These are phyloP conservation scores for Cyanocitta stelleri DNA, from an alignment of 2,113 vertebrate species.

Conservation along the genomic window DNA sequence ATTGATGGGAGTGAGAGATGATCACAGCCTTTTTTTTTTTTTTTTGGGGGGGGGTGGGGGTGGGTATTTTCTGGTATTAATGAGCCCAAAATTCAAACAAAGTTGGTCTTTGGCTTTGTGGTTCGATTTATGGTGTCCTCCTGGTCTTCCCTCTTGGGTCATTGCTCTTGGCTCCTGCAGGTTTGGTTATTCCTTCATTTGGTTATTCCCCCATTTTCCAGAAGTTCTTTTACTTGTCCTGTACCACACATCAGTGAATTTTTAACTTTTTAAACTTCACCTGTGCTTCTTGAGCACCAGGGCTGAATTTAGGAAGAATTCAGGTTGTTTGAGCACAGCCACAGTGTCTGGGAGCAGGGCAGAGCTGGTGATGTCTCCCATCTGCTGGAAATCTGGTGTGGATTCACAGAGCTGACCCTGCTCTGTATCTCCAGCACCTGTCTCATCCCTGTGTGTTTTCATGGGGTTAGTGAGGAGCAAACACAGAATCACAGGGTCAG, in stretches of 20 bases:
- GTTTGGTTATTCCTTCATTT: background rate
- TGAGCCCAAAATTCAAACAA: background rate
- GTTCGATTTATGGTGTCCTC: background rate
- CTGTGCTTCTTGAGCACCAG: background rate
- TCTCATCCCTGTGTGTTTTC: background rate
- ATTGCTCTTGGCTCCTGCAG: background rate
- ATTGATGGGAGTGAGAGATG: background rate
- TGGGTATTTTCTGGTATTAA: background rate
- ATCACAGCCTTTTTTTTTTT: background rate
- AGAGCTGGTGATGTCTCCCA: background rate
- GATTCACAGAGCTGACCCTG: background rate
- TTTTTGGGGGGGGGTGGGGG: too few relatives aligned
- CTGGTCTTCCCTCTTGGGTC: background rate
- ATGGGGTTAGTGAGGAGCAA: background rate
- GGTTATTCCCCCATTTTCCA: background rate
- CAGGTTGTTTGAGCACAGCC: background rate
- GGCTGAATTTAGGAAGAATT: background rate
- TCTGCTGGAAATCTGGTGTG: background rate
- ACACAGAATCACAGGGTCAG: background rate
- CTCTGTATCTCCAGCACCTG: background rate
- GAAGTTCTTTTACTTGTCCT: background rate
- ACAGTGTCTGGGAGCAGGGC: background rate
- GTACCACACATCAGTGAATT: too few relatives aligned
- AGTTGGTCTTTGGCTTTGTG: background rate
- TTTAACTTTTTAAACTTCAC: background rate